These are phyloP conservation scores for Heliothis subflexa DNA, from an alignment of 1,140 invertebrate species.

Conservation along the genomic window DNA sequence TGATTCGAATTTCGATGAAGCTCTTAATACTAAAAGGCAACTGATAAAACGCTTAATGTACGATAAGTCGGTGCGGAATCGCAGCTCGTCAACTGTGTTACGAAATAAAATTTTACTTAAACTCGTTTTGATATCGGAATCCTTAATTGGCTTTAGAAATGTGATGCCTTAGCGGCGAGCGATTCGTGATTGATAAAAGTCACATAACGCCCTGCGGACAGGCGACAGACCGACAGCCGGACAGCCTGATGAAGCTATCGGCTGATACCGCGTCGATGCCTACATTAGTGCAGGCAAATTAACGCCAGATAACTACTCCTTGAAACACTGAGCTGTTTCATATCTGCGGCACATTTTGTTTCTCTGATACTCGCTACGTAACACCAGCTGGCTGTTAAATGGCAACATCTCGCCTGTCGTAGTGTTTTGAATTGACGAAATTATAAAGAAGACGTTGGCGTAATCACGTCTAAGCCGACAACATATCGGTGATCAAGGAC, in stretches of 20 bases:
- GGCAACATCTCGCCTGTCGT: neutral
- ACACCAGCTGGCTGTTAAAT: neutral
- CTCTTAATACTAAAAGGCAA: conserved; percentile 53
- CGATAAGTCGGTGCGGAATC: conserved; percentile 54
- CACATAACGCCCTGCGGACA: conserved; percentile 16
- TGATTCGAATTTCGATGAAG: conserved; percentile 57
- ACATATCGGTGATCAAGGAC: conserved; percentile 33
- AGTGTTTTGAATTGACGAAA: conserved; percentile 26
- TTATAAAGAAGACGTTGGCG: conserved; percentile 32
- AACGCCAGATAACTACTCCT: conserved; percentile 42
- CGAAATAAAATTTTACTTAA: conserved; percentile 53
- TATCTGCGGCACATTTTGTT: conserved; percentile 2
- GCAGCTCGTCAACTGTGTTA: conserved; percentile 36
- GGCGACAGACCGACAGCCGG: neutral
- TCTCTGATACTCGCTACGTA: conserved; percentile 14
- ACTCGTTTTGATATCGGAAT: conserved; percentile 48
- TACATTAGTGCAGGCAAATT: conserved; percentile 51
- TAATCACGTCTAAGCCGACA: conserved; percentile 1
- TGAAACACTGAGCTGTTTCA: neutral
- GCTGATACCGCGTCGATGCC: conserved; percentile 22
- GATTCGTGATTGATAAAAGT: conserved; percentile 51
- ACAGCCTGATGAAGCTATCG: conserved; percentile 33
- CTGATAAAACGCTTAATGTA: conserved; percentile 53
- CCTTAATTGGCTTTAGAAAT: conserved; percentile 56
- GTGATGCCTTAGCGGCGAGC: conserved; percentile 51